Evolutionary conservation across 1,140 invertebrate species (phyloP), one percentile per base, ranked within the genome.

Genomic region (Pachypeltis micranthus): DNA sequence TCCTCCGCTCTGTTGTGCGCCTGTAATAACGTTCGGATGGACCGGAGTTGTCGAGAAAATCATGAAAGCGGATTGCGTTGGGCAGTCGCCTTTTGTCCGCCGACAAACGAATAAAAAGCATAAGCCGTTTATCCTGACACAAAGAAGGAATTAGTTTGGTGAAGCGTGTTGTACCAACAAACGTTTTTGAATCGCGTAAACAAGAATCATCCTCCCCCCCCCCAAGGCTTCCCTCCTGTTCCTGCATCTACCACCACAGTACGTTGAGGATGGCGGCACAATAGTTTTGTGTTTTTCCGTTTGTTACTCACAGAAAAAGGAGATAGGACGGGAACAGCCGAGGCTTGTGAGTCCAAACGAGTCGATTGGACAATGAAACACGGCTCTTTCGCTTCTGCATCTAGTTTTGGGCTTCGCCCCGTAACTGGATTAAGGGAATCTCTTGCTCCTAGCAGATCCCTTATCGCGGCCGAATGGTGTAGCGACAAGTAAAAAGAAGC

Each of bases 261-360:
- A 2, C 14, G 2, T 23, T 19, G n/a, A 59, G 29, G 26, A 25
- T 26, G 29, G 12, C 10, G 25, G 29, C 26, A 59, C 26, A 59
- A 59, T 59, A 59, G 57, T 59, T 59, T n/a, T 59, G 31, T 59
- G 31, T 59, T 59, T 59, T 59, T 59, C 57, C 57, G 57, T 59
- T 59, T 59, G 57, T 59, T 59, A 59, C 57, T 7, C 47, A 16
- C 23, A 2, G 19, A 16, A 25, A 56, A 14, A 16, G 16, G 16
- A 16, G 7, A 25, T 59, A n/a, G 57, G 14, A 23, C 3, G 28
- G 19, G 57, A 28, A 16, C 26, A 59, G 57, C n/a, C n/a, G n/a
- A n/a, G n/a, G n/a, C n/a, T n/a, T n/a, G n/a, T n/a, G n/a, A n/a
- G n/a, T n/a, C n/a, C n/a, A n/a, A n/a, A n/a, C n/a, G n/a, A 59